phyloP scores from a whole-genome alignment of 2,113 vertebrate genomes.

The Eidolon helvum region DNA sequence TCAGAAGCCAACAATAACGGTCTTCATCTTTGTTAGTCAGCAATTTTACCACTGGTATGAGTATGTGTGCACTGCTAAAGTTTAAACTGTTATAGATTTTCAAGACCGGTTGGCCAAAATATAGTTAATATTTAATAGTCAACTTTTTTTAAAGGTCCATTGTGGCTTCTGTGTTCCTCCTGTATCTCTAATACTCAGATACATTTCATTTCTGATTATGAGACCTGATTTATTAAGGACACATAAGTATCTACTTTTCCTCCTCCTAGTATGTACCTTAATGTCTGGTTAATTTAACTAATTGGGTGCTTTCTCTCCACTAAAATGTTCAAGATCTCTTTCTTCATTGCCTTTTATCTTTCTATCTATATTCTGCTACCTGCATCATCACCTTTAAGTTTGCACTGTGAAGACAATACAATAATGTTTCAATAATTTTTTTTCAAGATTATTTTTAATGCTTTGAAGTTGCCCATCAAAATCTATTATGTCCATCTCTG shows the following conservation, averaged over 20 bases:
- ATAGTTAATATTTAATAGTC: conserved; percentile 31
- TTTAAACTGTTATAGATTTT: conserved; percentile 62
- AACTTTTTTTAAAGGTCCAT: conserved; percentile 25
- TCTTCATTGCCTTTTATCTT: not conserved
- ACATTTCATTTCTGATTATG: conserved; percentile 50
- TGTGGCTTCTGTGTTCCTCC: conserved; percentile 35
- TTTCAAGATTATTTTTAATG: not conserved
- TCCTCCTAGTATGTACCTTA: not conserved
- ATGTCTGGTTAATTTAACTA: not conserved
- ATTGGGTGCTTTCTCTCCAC: not conserved
- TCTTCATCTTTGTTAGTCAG: conserved; percentile 63
- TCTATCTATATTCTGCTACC: not conserved
- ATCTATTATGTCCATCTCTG: not conserved
- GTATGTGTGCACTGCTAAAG: conserved; percentile 39
- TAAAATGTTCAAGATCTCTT: not conserved
- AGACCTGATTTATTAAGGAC: not conserved
- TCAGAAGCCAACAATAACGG: conserved; percentile 61
- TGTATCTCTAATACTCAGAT: conserved; percentile 59
- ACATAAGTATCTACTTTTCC: not conserved
- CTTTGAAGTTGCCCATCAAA: not conserved
- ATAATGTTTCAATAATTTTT: not conserved
- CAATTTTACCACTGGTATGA: conserved; percentile 62
- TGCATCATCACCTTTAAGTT: not conserved
- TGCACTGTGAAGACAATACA: not conserved
- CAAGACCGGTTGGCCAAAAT: conserved; percentile 44